Conservation (phyloP, 2,113 vertebrate species). For the Trichechus manatus region DNA sequence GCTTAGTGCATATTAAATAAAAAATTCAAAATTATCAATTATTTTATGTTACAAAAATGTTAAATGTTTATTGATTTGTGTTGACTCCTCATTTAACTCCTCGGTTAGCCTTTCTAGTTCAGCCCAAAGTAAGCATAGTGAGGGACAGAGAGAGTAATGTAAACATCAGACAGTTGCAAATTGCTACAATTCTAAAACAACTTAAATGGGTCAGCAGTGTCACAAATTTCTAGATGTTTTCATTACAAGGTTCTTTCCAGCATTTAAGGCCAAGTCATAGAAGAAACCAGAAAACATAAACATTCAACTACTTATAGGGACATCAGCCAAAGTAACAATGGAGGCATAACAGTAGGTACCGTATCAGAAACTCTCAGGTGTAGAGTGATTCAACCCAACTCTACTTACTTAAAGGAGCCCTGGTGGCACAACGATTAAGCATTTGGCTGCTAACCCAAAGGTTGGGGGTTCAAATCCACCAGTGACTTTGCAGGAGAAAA, state of each 20-base stretch:
- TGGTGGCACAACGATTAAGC: too few species aligned
- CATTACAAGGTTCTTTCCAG: background rate
- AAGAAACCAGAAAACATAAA: background rate
- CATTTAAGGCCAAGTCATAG: background rate
- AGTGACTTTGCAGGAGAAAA: too few species aligned
- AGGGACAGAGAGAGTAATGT: background rate
- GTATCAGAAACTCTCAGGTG: background rate
- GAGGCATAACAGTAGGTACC: background rate
- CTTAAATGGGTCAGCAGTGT: background rate
- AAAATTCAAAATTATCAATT: background rate
- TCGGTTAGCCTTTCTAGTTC: background rate
- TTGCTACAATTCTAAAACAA: background rate
- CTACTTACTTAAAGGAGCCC: background rate
- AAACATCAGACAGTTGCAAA: background rate
- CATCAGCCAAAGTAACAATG: background rate
- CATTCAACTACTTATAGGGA: background rate
- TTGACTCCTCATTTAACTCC: background rate
- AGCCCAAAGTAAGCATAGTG: background rate
- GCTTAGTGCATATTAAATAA: background rate
- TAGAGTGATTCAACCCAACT: background rate
- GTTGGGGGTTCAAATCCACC: too few species aligned
- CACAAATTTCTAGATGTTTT: background rate
- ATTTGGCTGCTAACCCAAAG: too few species aligned
- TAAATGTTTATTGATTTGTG: background rate
- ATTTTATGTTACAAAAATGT: background rate